Evolutionary conservation across 1,140 invertebrate species (phyloP), one percentile per base, ranked within the genome.

Genomic region (Plodia interpunctella): DNA sequence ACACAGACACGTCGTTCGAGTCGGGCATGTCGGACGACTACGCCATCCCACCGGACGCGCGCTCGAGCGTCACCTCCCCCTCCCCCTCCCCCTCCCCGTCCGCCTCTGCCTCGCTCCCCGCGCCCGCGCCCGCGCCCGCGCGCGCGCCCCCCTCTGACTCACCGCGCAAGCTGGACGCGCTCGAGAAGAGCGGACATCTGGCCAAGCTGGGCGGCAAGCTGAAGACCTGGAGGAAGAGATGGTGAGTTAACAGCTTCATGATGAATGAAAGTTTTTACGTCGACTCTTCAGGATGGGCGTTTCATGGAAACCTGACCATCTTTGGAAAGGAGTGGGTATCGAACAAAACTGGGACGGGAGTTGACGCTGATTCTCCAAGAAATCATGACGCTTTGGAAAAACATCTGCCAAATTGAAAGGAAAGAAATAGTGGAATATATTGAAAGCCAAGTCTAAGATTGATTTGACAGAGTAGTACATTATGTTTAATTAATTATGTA

Each of bases 11-110:
- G 67, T 98, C 96, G 57, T 94, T 97, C 85, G 95, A 97, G 88
- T 98, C 97, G 49, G 97, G 97, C 59, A 93, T 97, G 86, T 98
- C 97, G 17, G 97, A 98, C 83, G 97, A 99, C 90, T 98, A 99
- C 88, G 97, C 97, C 19, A 95, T 98, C 72, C 97, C 97, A 17
- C 97, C 97, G 13, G 97, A 98, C 88, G 97, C 97, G 1, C 90
- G 96, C 9, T 95, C 95, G 20, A 92, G 92, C 74, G 92, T 93
- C 68, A 94, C 94, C 63, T 94, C 95, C 69, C 94, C 93, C 5
- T 93, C 93, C 54, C 92, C 93, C 1, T 94, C 94, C 65, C 84
- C 94, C 19, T 76, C 94, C 30, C 49, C 90, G 93, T 5, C 91
- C 92, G 28, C 93, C n/a, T n/a, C n/a, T n/a, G n/a, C n/a, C n/a